Conservation (phyloP, 2,888 invertebrate species). For the Ypsolopha scabrella region DNA sequence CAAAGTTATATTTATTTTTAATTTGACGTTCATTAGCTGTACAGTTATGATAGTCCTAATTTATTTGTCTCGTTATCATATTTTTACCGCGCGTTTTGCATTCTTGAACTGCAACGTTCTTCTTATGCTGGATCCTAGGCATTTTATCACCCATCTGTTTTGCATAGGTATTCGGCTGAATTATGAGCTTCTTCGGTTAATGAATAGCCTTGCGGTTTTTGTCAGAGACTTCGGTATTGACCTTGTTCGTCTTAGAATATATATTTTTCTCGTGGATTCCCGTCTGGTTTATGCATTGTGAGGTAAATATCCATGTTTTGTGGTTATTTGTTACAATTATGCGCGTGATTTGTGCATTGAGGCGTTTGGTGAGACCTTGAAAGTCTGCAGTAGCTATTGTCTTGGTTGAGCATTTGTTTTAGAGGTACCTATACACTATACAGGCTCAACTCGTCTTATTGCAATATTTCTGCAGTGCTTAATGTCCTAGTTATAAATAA, state of each 20-base stretch:
- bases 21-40: too few relatives aligned
- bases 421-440: too few relatives aligned
- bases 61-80: not conserved
- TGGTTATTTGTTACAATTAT: conserved; percentile 46
- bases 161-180: too few relatives aligned
- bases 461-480: too few relatives aligned
- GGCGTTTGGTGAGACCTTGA: not conserved
- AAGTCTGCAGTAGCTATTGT: not conserved
- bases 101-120: too few relatives aligned
- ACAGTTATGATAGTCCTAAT: not conserved
- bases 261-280: conserved; percentile 13
- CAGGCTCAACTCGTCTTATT: too few relatives aligned
- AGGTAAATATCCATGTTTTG: conserved; percentile 44
- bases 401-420: not conserved
- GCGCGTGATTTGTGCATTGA: conserved; percentile 4
- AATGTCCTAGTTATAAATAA: too few relatives aligned
- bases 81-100: not conserved
- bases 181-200: conserved; percentile 10
- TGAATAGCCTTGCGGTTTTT: not conserved
- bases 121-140: too few relatives aligned
- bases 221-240: conserved; percentile 19
- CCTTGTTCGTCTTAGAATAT: conserved; percentile 34
- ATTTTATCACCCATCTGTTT: too few relatives aligned
- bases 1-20: too few relatives aligned
- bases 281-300: conserved; percentile 25